Base-by-base conservation (phyloP, 2,113 vertebrate genomes). In the Phylloscopus whistleri region DNA sequence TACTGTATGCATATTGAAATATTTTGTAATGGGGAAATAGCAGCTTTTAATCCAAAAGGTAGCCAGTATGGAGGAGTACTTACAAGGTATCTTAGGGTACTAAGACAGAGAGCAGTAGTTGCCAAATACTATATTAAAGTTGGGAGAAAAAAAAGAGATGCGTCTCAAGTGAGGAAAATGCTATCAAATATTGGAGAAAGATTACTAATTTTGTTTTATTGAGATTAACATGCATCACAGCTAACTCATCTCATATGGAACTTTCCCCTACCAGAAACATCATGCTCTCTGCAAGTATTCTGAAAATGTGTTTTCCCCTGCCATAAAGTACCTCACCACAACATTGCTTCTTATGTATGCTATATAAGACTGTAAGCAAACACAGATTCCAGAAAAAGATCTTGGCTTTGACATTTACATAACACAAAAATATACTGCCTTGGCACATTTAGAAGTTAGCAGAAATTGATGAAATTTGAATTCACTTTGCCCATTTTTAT, bases 341-440 rank as follows among this genome's bases (percentile, higher is more conserved):
- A 30, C 27, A 77, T 51, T 70, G 33, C 72, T 93, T 87, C 68
- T 84, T 90, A 70, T 75, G 30, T 41, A 28, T n/a, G n/a, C 72
- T 90, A 64, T 80, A 74, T 74, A 88, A 90, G 75, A 56, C 35
- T 66, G 33, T 59, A 95, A 94, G 73, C 28, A 94, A 95, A 87
- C 52, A 95, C 7, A 85, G 37, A 74, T 77, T 93, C 78, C 75
- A 84, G 55, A 79, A 94, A 95, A 94, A 94, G 78, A 85, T 94
- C 78, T 90, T 88, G 79, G 35, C 51, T 95, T 87, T 87, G 59
- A 48, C 19, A 55, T 90, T 95, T 93, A 43, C 68, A 80, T 93
- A 86, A 90, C 27, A 80, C 39, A 67, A 93, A 95, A 95, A 94
- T 95, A 91, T 59, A 74, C 72, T 33, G 43, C 68, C 37, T 95